Conservation (phyloP, 2,888 invertebrate species). For the Orthosia incerta region DNA sequence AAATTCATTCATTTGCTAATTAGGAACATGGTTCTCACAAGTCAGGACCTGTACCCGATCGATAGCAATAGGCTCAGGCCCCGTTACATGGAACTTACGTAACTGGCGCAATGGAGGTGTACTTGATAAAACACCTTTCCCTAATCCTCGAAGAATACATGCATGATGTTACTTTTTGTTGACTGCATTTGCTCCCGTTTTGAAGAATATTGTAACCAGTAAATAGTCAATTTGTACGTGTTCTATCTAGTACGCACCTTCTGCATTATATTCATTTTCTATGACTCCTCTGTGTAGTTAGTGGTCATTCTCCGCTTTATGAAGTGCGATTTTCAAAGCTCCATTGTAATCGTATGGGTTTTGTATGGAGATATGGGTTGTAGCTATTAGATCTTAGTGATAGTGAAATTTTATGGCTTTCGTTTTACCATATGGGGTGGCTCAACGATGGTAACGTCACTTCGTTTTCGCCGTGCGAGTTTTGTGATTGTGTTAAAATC, state of each 20-base stretch:
- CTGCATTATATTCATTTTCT: background rate
- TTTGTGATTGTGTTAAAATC: constrained; percentile 8
- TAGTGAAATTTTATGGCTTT: constrained; percentile 33
- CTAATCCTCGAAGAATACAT: too few relatives aligned
- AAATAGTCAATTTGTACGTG: background rate
- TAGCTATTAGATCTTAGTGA: constrained; percentile 40
- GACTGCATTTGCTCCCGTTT: too few relatives aligned
- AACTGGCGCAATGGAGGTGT: too few relatives aligned
- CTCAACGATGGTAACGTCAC: background rate
- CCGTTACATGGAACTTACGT: too few relatives aligned
- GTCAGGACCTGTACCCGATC: too few relatives aligned
- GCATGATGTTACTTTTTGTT: too few relatives aligned
- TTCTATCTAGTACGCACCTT: constrained; percentile 8
- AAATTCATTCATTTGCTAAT: too few relatives aligned
- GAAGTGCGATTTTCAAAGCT: constrained; percentile 40
- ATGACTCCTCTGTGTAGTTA: background rate
- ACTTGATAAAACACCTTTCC: too few relatives aligned
- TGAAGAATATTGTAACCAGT: too few relatives aligned
- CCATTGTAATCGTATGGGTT: constrained; percentile 41
- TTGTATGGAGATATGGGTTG: constrained; percentile 46
- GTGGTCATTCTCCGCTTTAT: constrained; percentile 35
- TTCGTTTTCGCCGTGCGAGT: constrained; percentile 4
- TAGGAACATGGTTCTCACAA: too few relatives aligned
- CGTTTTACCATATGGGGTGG: constrained; percentile 11
- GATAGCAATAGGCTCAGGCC: too few relatives aligned